Evolutionary conservation across 2,797 vertebrate species (phyloP).

Genomic region (Acanthurus lineatus): DNA sequence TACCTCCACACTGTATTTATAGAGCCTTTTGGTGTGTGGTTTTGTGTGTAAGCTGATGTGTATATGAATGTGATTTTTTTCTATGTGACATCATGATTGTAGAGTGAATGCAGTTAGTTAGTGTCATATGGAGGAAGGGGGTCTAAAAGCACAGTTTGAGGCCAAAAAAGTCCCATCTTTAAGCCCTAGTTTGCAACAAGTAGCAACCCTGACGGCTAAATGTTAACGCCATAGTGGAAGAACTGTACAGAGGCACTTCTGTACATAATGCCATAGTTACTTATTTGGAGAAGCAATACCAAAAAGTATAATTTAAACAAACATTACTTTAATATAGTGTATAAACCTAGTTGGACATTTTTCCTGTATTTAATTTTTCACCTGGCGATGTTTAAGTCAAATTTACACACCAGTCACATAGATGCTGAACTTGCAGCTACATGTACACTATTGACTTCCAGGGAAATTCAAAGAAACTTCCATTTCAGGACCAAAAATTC

Average conservation of each 20-base stretch:
- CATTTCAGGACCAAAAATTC: constrained; percentile 18
- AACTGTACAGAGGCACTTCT: neutral
- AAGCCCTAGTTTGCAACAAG: neutral
- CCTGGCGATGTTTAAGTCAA: neutral
- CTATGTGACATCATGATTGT: constrained; percentile 25
- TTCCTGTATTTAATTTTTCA: neutral
- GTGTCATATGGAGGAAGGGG: constrained; percentile 15
- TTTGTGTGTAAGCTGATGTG: constrained; percentile 38
- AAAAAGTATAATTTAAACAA: neutral
- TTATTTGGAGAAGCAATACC: no score
- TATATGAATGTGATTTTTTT: constrained; percentile 35
- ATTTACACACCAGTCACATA: neutral
- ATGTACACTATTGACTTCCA: constrained; percentile 6
- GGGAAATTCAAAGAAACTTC: constrained; percentile 18
- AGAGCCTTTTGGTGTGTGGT: constrained; percentile 64
- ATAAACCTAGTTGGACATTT: neutral
- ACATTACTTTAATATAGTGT: neutral
- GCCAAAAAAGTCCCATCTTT: neutral
- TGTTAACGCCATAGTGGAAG: constrained; percentile 2
- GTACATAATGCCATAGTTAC: no score
- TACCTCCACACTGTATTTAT: constrained; percentile 81
- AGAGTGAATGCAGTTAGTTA: constrained; percentile 28
- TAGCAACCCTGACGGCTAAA: neutral
- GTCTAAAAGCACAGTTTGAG: constrained; percentile 19
- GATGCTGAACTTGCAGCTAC: constrained; percentile 7